These are phyloP conservation scores for Monoplex corrugatus DNA, from an alignment of 2,888 invertebrate genomes.

Conservation along the genomic window DNA sequence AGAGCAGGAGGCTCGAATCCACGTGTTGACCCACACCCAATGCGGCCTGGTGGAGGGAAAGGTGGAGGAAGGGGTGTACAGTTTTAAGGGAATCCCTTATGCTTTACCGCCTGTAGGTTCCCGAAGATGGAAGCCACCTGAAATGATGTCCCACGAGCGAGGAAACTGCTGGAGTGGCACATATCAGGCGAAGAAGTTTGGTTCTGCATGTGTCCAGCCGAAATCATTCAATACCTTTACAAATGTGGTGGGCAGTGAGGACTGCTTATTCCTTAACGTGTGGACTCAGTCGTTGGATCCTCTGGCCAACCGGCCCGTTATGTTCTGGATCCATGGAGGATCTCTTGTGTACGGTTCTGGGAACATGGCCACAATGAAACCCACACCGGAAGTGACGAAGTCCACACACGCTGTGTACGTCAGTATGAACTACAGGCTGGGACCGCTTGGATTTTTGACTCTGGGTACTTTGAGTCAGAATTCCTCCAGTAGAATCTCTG, in stretches of 20 bases:
- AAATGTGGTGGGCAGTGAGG: constrained; percentile 64
- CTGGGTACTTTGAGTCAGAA: constrained; percentile 79
- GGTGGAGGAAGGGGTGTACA: constrained; percentile 56
- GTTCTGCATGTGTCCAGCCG: constrained; percentile 61
- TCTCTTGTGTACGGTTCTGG: constrained; percentile 66
- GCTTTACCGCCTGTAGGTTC: constrained; percentile 63
- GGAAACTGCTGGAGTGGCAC: constrained; percentile 67
- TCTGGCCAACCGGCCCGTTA: constrained; percentile 68
- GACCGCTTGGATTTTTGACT: constrained; percentile 89
- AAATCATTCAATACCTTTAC: neutral
- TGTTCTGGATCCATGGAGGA: constrained; percentile 80
- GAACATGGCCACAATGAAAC: constrained; percentile 79
- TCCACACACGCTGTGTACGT: constrained; percentile 92
- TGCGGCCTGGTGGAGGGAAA: constrained; percentile 66
- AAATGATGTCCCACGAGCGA: neutral
- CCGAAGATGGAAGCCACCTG: constrained; percentile 64
- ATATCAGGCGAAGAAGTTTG: constrained; percentile 57
- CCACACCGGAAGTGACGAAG: constrained; percentile 90
- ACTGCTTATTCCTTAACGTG: constrained; percentile 71
- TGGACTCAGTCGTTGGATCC: constrained; percentile 74
- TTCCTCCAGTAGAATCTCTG: constrained; percentile 61
- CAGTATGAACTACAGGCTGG: constrained; percentile 91
- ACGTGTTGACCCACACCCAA: constrained; percentile 49
- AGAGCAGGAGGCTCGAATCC: neutral
- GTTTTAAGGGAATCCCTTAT: constrained; percentile 68